Evolutionary conservation across 2,888 invertebrate species (phyloP), one percentile per base, ranked within the genome.

Genomic region (Mongoloraphidia duomilia): DNA sequence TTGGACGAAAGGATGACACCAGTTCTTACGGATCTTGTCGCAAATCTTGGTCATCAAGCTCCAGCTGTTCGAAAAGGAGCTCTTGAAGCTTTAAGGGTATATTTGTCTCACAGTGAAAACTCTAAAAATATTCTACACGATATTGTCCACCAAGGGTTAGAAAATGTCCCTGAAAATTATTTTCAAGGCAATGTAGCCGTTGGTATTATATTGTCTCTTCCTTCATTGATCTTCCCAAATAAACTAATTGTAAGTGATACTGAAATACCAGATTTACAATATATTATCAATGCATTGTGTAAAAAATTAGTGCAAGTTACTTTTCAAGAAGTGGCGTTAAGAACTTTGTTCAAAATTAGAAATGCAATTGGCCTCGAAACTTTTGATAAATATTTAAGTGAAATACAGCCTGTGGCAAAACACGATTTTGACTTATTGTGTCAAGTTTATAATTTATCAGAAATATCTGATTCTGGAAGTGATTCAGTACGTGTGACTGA

Each of bases 31-130:
- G 82, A 84, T 62, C 71, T 89, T 46, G 77, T 89, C 34, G 77
- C 79, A 56, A 90, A 89, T 67, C 69, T 91, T 45, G 87, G 88
- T 4, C 85, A 88, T 62, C 74, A 76, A 43, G 84, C 85, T 0
- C 87, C 87, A 0, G 85, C 87, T 1, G 84, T 89, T 1, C 72
- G 87, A 11, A 87, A 86, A 65, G 84, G 84, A 8, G 83, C 87
- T 0, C 65, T 87, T 35, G 88, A 88, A 59, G 81, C 84, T 1
- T 65, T 89, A 6, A 75, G 82, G 57, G 80, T 81, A 17, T 87
- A 86, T 62, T 73, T 88, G 39, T 70, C 76, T 8, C 77, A 82
- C 60, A 82, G 82, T 46, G 74, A 74, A 34, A 76, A 80, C 56
- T 75, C 81, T 0, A 82, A 87, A 55, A 74, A 75, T 48, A 77